Evolutionary conservation across 2,113 vertebrate species (phyloP).

Genomic region (Ageneiosus marmoratus): DNA sequence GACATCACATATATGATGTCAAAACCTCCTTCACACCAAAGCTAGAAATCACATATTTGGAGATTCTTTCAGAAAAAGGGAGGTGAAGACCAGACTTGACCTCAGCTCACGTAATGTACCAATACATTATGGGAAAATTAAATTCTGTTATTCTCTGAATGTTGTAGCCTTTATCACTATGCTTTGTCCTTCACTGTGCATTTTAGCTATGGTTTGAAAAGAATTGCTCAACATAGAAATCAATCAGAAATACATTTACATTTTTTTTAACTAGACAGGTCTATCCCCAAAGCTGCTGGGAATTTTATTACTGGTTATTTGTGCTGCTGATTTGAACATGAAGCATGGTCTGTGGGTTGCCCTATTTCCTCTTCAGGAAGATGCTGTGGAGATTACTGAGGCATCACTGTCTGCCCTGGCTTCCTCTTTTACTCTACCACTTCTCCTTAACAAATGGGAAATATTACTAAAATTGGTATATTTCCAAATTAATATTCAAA

Average conservation of each 20-base stretch:
- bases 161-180: neutral
- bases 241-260: neutral
- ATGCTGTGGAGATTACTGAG: conserved; percentile 29
- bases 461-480: conserved; percentile 14
- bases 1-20: neutral
- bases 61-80: neutral
- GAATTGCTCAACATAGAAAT: conserved; percentile 9
- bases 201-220: neutral
- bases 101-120: conserved; percentile 4
- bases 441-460: conserved; percentile 27
- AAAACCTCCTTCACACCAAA: conserved; percentile 25
- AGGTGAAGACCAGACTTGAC: conserved; percentile 3
- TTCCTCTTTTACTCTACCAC: conserved; percentile 40
- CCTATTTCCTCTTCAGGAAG: conserved; percentile 34
- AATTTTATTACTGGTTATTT: conserved; percentile 31
- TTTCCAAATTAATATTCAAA: neutral
- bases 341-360: conserved; percentile 15
- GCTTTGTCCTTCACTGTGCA: neutral
- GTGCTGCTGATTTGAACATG: conserved; percentile 2
- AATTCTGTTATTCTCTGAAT: neutral
- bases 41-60: neutral
- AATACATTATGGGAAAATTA: neutral
- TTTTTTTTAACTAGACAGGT: conserved; percentile 16
- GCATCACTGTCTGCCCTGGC: neutral
- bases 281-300: conserved; percentile 23